Percentiles rank a stretch among this genome's conserved stretches.
These are phyloP conservation scores for Pseudorhiza aurosa DNA, from an alignment of 30 jellyfish, hydroid and myxozoan species.

Conservation along the genomic window DNA sequence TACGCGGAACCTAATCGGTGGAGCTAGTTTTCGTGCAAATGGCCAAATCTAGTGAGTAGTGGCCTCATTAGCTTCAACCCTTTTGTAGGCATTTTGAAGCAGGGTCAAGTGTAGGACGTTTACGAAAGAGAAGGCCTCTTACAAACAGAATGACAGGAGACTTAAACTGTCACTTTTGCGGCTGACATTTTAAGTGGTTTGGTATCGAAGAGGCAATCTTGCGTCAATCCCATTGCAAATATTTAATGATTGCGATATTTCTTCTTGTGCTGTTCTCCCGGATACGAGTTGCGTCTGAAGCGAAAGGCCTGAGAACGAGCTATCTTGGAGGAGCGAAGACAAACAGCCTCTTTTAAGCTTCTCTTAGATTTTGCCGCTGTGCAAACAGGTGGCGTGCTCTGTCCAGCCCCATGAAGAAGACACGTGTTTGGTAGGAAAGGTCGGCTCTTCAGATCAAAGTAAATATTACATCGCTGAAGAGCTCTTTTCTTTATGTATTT, in stretches of 20 bases:
- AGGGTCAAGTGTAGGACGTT: too few species aligned
- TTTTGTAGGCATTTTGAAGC: too few species aligned
- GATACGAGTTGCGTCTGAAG: conserved; percentile 36
- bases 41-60: too few species aligned
- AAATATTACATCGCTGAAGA: conserved; percentile 48
- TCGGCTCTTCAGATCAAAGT: conserved; percentile 73
- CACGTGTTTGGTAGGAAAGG: conserved; percentile 66
- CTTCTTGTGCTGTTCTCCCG: conserved; percentile 23
- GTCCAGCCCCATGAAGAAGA: conserved; percentile 46
- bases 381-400: conserved; percentile 73
- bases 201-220: background rate
- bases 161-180: background rate
- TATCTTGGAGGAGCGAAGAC: conserved; percentile 1
- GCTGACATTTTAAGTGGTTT: background rate
- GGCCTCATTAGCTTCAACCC: too few species aligned
- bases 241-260: conserved; percentile 25
- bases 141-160: too few species aligned
- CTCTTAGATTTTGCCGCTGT: conserved; percentile 60
- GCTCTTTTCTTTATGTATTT: conserved; percentile 55
- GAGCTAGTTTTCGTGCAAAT: too few species aligned
- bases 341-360: conserved; percentile 62
- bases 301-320: conserved; percentile 47
- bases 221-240: conserved; percentile 10
- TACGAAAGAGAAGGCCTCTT: too few species aligned
- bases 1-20: too few species aligned